Evolutionary conservation across 2,797 vertebrate species (phyloP), one percentile per base, ranked within the genome.

Genomic region (Acanthiza pusilla): DNA sequence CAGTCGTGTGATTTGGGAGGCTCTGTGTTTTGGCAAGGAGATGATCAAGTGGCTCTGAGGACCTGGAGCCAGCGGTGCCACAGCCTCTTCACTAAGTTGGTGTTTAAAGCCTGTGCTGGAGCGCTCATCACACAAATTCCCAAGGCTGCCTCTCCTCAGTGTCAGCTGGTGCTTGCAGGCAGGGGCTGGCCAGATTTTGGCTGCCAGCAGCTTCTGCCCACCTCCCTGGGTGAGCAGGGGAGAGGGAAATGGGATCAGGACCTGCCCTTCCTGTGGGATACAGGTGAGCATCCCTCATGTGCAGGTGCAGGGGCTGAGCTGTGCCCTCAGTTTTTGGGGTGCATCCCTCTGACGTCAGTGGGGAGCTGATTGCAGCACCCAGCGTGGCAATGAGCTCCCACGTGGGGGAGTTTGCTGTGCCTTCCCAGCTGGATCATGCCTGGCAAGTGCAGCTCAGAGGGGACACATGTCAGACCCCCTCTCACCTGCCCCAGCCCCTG

Each of bases 211-310:
- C 51, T 75, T 43, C 89, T 66, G 22, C 67, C 29, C 67, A 2
- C n/a, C 23, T 54, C 26, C 40, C 23, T 2, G 1, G 29, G 10
- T 36, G 26, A 11, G 0, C 22, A 1, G 32, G 14, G 18, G 16
- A 58, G 68, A 2, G 1, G 36, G 16, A 36, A 60, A 45, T 0
- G 1, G 63, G 50, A 38, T 32, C 32, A 32, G 51, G 21, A 50
- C 23, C 29, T 71, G 43, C 36, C 22, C 32, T 22, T 81, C 19
- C 55, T 7, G 45, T 4, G 13, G 71, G 66, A 58, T 18, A 19
- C 0, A 2, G 32, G 11, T 0, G 2, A 53, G 26, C 45, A 51
- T 60, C 62, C 66, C n/a, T 68, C 13, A 4, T 4, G 1, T 12
- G 5, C 8, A 3, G 51, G 20, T 2, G 0, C 10, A 5, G 54